Base-by-base conservation (phyloP, 2,888 invertebrate genomes). In the Macaria notata region DNA sequence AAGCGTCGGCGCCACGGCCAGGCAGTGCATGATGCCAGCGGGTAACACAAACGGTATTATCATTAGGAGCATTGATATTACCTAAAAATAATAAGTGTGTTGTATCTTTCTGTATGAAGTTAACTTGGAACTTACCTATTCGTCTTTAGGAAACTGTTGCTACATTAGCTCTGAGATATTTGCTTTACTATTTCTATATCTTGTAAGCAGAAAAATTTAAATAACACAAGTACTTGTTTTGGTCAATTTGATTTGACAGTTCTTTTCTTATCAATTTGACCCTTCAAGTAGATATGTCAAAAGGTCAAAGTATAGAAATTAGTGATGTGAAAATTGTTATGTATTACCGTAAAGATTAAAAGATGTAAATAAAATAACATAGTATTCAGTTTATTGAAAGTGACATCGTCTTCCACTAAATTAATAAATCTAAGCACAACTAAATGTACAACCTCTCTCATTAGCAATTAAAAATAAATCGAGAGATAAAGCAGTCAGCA, bases 401-500 rank as follows among this genome's bases (percentile, higher is more conserved):
- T 36, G 49, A 53, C 5, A 41, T 8, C 9, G 4, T 41, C 5
- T 9, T 8, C n/a, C 1, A n/a, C 9, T 48, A 36, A 44, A 6
- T 5, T 36, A 49, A 43, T 49, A 66, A 33, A 51, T 54, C 75
- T 72, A 89, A 29, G 90, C 89, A 70, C 87, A 86, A 70, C 89
- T 90, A 80, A 90, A 89, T 39, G 89, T 90, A 80, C 90, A 90
- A 19, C 89, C 90, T 73, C 88, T 84, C 78, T 88, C 89, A 71
- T 87, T 89, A 46, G 89, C 88, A 70, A 90, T 86, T 61, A 89
- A 72, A 81, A 84, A 86, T 68, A 90, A 79, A 78, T 90, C 90
- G 54, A 89, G 70, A 41, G 80, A 70, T 56, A 90, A 70, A 43
- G 81, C 81, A 46, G 84, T 81, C 69, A 90, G 73, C 64, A 90